Evolutionary conservation across 2,888 invertebrate genomes (phyloP).

Genomic region (Hoplodrina blanda): DNA sequence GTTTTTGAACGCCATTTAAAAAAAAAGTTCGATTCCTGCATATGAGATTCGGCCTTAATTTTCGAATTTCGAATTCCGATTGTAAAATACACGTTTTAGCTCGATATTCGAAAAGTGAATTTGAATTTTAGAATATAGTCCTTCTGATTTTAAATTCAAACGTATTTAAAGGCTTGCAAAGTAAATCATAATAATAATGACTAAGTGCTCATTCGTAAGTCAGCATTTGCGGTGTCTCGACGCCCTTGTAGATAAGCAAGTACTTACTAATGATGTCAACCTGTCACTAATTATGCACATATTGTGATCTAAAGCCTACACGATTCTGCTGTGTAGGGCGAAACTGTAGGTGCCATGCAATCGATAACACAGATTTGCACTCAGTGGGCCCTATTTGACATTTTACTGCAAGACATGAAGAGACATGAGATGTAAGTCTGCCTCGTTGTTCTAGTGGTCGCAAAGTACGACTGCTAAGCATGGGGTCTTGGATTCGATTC

Average conservation of each 20-base stretch:
- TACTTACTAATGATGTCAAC: slow-evolving; percentile 40
- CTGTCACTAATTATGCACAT: slow-evolving; percentile 50
- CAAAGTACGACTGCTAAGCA: too few relatives aligned
- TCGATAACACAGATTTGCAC: slow-evolving; percentile 23
- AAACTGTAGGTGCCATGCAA: slow-evolving; percentile 8
- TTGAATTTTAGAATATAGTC: slow-evolving; percentile 1
- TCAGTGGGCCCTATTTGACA: slow-evolving; percentile 6
- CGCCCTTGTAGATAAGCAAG: slow-evolving; percentile 29
- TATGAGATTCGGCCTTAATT: background rate
- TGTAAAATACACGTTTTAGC: background rate
- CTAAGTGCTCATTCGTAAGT: slow-evolving; percentile 24
- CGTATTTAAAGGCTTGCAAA: background rate
- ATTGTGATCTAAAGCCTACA: slow-evolving; percentile 55
- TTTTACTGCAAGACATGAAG: background rate
- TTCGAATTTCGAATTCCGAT: slow-evolving; percentile 19
- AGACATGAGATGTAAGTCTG: too few relatives aligned
- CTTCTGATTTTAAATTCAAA: slow-evolving; percentile 19
- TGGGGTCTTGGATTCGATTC: too few relatives aligned
- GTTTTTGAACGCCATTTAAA: background rate
- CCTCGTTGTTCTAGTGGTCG: too few relatives aligned
- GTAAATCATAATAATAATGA: background rate
- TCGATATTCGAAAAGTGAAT: slow-evolving; percentile 6
- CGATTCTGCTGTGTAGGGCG: slow-evolving; percentile 20
- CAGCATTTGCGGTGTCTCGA: slow-evolving; percentile 26
- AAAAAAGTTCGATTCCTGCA: background rate